Conservation (phyloP, 1,140 invertebrate genomes). For the Orussus abietinus region DNA sequence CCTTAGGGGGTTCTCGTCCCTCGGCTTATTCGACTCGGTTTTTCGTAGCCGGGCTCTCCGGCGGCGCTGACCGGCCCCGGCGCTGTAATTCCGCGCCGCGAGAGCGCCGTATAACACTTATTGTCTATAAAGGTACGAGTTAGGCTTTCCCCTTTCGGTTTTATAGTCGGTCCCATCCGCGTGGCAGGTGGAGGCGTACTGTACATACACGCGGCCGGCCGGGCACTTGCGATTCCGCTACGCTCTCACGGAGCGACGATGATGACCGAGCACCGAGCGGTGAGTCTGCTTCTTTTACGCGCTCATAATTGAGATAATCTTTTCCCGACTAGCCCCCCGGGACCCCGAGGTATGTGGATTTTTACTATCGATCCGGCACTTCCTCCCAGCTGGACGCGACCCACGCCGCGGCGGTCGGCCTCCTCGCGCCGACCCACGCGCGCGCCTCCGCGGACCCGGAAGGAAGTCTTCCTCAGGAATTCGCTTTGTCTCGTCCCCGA, state of each 20-base stretch:
- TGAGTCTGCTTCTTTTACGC: conserved; percentile 45
- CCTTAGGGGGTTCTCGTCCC: too few relatives aligned
- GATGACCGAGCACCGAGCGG: conserved; percentile 36
- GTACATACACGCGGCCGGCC: conserved; percentile 19
- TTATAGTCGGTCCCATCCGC: conserved; percentile 32
- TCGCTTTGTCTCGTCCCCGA: too few relatives aligned
- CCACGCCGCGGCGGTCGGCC: background rate
- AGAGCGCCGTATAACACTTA: conserved; percentile 16
- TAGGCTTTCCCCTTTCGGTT: conserved; percentile 32
- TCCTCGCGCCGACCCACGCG: too few relatives aligned
- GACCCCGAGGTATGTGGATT: conserved; percentile 36
- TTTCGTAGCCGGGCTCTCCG: too few relatives aligned
- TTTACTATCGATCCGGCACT: conserved; percentile 33
- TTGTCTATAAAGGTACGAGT: conserved; percentile 32
- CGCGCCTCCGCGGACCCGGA: too few relatives aligned
- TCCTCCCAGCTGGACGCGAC: conserved; percentile 21
- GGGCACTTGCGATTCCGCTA: conserved; percentile 18
- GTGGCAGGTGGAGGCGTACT: conserved; percentile 42
- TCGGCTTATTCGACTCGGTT: too few relatives aligned
- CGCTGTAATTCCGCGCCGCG: background rate
- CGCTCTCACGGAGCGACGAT: conserved; percentile 25
- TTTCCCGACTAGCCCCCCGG: conserved; percentile 21
- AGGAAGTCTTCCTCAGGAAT: too few relatives aligned
- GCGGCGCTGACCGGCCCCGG: too few relatives aligned
- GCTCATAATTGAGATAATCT: conserved; percentile 49